Evolutionary conservation across 2,888 invertebrate species (phyloP), one percentile per base, ranked within the genome.

Genomic region (Phorcus lineatus): DNA sequence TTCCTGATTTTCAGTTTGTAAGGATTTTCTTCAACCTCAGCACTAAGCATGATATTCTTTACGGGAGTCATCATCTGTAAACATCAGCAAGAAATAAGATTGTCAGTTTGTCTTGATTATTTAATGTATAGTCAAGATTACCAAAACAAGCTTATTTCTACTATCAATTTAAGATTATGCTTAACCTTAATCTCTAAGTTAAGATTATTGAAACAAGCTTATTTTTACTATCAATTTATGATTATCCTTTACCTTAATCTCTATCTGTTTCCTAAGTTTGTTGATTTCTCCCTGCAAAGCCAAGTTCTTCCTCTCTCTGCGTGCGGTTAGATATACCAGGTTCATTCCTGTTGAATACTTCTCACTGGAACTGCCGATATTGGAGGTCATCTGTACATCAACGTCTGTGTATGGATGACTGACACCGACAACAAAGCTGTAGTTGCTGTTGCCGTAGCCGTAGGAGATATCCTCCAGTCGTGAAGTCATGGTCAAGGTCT

Each of bases 341-440:
- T 86, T 80, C 36, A 87, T 66, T 28, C 86, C 89, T 17, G 85
- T 83, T 19, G 85, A 86, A 7, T 81, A 62, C 9, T 78, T 78
- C 13, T 81, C 78, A 17, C 80, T 81, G 3, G 81, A 83, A 31
- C 78, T 77, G 11, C 83, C 85, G n/a, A 86, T 24, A 28, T 87
- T 86, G 7, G 88, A 86, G n/a, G 77, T 85, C 79, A 90, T 76
- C 67, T 84, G 78, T 4, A 90, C 67, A 81, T 91, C 88, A 6
- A 90, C 83, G 53, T 87, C 81, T 17, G 90, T 90, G 78, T 82
- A 80, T 22, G 88, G 87, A 80, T 92, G 92, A 2, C 82, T 78
- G 6, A 91, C 28, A 36, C 85, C 87, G 74, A 85, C 24, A 53
- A 82, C 81, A 74, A 84, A 57, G 4, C 82, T 87, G 82, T 86